phyloP scores from a whole-genome alignment of 2,113 vertebrate genomes.

The Tragelaphus scriptus region DNA sequence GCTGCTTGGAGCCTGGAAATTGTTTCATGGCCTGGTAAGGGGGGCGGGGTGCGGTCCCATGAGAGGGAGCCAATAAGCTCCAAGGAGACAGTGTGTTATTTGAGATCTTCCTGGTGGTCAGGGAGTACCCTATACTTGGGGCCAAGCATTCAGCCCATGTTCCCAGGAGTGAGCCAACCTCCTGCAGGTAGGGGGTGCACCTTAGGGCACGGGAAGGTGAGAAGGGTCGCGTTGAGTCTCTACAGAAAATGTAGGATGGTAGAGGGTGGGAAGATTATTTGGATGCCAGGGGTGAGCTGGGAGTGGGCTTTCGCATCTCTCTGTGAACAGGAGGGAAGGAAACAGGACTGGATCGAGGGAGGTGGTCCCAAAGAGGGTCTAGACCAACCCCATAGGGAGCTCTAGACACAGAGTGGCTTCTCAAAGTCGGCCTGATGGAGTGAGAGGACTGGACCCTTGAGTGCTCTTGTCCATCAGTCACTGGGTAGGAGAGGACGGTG shows the following conservation, averaged over 20 bases:
- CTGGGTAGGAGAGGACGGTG: not conserved
- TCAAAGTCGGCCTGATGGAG: not conserved
- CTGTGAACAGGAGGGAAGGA: not conserved
- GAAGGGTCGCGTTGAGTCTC: no score
- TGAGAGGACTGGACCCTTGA: not conserved
- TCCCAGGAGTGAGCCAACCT: not conserved
- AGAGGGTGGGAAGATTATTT: not conserved
- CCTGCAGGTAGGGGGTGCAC: accelerated
- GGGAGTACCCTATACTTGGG: not conserved
- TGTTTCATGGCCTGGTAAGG: not conserved
- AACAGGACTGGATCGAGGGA: not conserved
- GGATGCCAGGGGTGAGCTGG: not conserved
- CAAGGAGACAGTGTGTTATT: not conserved
- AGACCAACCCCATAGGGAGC: accelerated
- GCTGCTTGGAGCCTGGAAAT: not conserved
- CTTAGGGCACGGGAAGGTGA: accelerated
- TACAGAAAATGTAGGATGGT: not conserved
- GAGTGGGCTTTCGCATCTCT: not conserved
- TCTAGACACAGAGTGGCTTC: accelerated
- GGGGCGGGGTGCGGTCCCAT: not conserved
- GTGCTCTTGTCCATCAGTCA: accelerated
- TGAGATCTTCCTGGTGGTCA: not conserved
- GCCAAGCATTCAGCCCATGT: not conserved
- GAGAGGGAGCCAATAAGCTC: accelerated
- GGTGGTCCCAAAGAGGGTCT: not conserved